phyloP scores from a whole-genome alignment of 2,113 vertebrate species.

The Xiphophorus hellerii region DNA sequence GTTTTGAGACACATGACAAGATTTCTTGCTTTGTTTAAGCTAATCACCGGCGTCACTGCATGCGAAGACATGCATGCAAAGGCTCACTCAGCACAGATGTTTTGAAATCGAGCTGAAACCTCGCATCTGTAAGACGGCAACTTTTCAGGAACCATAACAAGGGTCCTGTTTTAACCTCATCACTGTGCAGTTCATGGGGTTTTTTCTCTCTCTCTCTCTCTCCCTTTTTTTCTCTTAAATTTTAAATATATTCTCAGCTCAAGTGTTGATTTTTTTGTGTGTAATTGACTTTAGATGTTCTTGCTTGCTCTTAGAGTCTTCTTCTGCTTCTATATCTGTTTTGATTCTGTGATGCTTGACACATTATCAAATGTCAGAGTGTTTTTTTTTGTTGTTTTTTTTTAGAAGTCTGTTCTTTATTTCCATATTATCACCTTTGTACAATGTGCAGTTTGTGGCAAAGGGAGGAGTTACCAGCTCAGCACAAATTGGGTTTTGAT shows the following conservation, averaged over 20 bases:
- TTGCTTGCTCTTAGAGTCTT: not conserved
- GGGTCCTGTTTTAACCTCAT: not conserved
- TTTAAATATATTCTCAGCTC: not conserved
- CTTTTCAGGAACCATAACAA: conserved; percentile 47
- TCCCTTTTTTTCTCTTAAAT: not conserved
- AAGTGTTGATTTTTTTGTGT: not conserved
- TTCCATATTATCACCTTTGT: not conserved
- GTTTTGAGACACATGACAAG: conserved; percentile 48
- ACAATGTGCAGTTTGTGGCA: not conserved
- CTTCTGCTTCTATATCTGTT: not conserved
- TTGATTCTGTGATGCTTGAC: not conserved
- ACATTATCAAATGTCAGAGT: not conserved
- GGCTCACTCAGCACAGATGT: not conserved
- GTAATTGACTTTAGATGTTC: not conserved
- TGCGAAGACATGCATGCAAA: not conserved
- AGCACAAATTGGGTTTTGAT: not conserved
- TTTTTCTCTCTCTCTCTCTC: not conserved
- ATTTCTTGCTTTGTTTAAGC: conserved; percentile 42
- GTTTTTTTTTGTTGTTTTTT: not conserved
- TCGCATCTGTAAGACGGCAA: conserved; percentile 10
- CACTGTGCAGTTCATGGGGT: not conserved
- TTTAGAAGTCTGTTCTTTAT: not conserved
- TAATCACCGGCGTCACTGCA: not conserved
- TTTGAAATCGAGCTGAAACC: conserved; percentile 6
- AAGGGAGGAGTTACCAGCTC: not conserved